phyloP scores from a whole-genome alignment of 2,888 invertebrate genomes.

The Trichacis sp. region DNA sequence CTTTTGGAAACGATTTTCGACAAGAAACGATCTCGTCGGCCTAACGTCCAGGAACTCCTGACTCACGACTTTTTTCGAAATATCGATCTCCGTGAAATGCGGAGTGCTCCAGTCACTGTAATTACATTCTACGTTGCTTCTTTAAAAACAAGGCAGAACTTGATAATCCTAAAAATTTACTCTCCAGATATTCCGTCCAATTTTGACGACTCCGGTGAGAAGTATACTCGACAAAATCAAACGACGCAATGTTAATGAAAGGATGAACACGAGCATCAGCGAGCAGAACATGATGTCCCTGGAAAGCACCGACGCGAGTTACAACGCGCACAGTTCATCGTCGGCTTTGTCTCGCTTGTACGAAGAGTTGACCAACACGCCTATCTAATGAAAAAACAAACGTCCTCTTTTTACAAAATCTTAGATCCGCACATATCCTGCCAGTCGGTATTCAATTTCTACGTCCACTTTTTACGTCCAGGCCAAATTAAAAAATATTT shows the following conservation, averaged over 20 bases:
- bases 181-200: constrained; percentile 65
- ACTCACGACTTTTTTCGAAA: constrained; percentile 88
- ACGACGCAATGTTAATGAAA: constrained; percentile 54
- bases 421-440: constrained; percentile 10
- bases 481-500: too few relatives aligned
- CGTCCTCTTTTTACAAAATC: constrained; percentile 10
- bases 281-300: constrained; percentile 56
- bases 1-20: constrained; percentile 79
- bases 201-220: constrained; percentile 59
- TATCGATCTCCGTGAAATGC: constrained; percentile 89
- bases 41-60: constrained; percentile 83
- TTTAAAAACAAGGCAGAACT: too few relatives aligned
- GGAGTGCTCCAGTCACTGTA: constrained; percentile 84
- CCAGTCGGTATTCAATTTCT: constrained; percentile 15
- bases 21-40: constrained; percentile 74
- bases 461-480: neutral
- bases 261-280: constrained; percentile 56
- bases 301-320: constrained; percentile 55
- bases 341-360: constrained; percentile 62
- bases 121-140: constrained; percentile 49
- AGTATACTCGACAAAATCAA: constrained; percentile 63
- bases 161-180: too few relatives aligned
- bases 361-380: constrained; percentile 64
- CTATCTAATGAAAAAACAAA: constrained; percentile 50
- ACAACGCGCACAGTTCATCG: constrained; percentile 48